Base-by-base conservation (phyloP, 1,140 invertebrate species). In the Heliconius hewitsoni region DNA sequence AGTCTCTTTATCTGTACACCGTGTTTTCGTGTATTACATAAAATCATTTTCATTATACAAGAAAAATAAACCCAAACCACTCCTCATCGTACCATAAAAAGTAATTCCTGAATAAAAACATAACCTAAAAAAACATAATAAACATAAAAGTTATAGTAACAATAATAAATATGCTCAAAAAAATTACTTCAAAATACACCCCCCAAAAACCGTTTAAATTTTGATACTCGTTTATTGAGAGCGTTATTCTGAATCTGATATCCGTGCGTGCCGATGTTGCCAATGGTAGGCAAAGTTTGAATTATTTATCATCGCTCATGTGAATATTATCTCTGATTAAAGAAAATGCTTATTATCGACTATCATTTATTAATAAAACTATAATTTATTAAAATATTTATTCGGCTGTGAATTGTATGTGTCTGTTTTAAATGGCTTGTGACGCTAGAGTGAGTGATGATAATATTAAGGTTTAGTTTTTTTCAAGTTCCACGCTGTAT, bases 161-260 rank as follows among this genome's bases (percentile, higher is more conserved):
- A 52, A 52, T 19, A 19, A 52, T 52, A 66, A 30, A 50, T 46
- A 70, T 39, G 27, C n/a, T 34, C 30, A 42, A 34, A n/a, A 30
- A 66, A 73, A 46, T 0, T 19, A 3, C 73, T 37, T 18, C 0
- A 73, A 39, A 81, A 81, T 81, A 77, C 8, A n/a, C 18, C 23
- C 74, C 39, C 23, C 60, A 74, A 73, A 81, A 77, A 77, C 55
- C 79, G 71, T 81, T 81, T 81, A 81, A 81, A 81, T 76, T 76
- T 81, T 73, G 52, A 76, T 77, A 77, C 42, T 52, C 75, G 75
- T 81, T 77, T 74, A 76, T 80, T 71, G 73, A 70, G 46, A 73
- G 60, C 55, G 27, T 74, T 79, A 79, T 79, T 81, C 74, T 81
- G 55, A n/a, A 57, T 57, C 55, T 11, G 57, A 78, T 78, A 78